Conservation (phyloP, 1,140 invertebrate species). For the Drosophila watanabei region DNA sequence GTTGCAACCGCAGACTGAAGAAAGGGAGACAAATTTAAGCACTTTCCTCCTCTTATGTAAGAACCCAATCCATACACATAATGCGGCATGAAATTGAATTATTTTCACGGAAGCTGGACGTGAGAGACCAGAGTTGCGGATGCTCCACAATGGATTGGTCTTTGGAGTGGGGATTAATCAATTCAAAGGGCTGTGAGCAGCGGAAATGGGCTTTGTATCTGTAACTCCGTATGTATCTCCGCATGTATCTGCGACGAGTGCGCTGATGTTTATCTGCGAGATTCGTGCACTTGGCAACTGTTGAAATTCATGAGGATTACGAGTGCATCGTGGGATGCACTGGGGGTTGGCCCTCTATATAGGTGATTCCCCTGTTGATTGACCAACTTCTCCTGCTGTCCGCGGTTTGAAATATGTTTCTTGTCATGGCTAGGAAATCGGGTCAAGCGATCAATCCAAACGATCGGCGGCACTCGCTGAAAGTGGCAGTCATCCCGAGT, state of each 20-base stretch:
- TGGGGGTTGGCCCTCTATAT: neutral
- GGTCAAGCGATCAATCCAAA: constrained; percentile 37
- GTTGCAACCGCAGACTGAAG: constrained; percentile 5
- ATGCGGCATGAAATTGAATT: constrained; percentile 75
- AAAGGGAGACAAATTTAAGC: constrained; percentile 17
- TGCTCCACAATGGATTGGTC: constrained; percentile 48
- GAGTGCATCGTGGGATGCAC: constrained; percentile 32
- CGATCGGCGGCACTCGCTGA: constrained; percentile 22
- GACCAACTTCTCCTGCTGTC: constrained; percentile 34
- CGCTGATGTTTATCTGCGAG: constrained; percentile 54
- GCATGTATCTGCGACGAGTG: constrained; percentile 20
- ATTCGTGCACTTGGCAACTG: constrained; percentile 42
- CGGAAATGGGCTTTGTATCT: constrained; percentile 66
- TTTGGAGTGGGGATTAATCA: constrained; percentile 46
- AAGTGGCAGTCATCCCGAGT: constrained; percentile 44
- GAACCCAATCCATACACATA: constrained; percentile 41
- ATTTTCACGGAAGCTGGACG: constrained; percentile 60
- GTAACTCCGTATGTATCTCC: constrained; percentile 6
- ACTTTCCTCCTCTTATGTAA: constrained; percentile 57
- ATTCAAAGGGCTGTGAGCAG: constrained; percentile 59
- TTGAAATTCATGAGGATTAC: constrained; percentile 40
- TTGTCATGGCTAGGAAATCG: constrained; percentile 45
- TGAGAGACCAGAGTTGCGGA: constrained; percentile 30
- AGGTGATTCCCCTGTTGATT: constrained; percentile 9
- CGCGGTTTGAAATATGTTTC: constrained; percentile 4